A percentile compares a stretch with the other conserved stretches of the same genome.
These are phyloP conservation scores for Hoplodrina blanda DNA, from an alignment of 2,888 invertebrate genomes.

Conservation along the genomic window DNA sequence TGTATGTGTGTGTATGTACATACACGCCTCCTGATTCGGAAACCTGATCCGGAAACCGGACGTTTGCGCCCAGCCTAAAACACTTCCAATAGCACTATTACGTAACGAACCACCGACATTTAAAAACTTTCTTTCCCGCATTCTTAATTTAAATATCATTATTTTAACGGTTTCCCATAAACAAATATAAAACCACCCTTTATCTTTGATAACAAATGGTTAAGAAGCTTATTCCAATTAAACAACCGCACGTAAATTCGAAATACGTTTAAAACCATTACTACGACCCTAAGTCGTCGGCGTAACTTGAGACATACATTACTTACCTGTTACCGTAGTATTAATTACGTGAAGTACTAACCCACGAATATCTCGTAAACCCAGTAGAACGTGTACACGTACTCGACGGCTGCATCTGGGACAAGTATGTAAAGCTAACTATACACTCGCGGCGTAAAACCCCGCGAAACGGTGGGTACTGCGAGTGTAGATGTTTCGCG, in stretches of 20 bases:
- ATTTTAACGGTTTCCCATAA: neutral
- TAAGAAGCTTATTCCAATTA: constrained; percentile 20
- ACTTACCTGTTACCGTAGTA: constrained; percentile 37
- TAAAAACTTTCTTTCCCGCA: no score
- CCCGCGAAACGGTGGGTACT: no score
- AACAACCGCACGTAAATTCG: constrained; percentile 9
- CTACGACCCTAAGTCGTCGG: constrained; percentile 8
- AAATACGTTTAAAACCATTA: constrained; percentile 17
- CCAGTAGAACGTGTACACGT: constrained; percentile 81
- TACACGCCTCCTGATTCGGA: no score
- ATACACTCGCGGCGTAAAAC: no score
- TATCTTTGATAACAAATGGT: constrained; percentile 1
- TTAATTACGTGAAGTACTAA: constrained; percentile 66
- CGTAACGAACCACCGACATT: no score
- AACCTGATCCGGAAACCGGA: no score
- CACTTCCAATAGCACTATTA: no score
- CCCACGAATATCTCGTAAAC: constrained; percentile 84
- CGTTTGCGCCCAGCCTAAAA: no score
- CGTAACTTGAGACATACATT: constrained; percentile 20
- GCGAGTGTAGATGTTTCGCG: neutral
- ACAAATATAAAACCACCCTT: neutral
- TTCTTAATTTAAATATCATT: neutral
- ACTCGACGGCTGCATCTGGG: constrained; percentile 81
- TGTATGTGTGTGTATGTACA: no score
- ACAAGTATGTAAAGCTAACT: constrained; percentile 20